Percentiles rank a stretch among this genome's conserved stretches.
Evolutionary conservation across 1,140 invertebrate genomes (phyloP).

Genomic region (Scaptomyza graminum): DNA sequence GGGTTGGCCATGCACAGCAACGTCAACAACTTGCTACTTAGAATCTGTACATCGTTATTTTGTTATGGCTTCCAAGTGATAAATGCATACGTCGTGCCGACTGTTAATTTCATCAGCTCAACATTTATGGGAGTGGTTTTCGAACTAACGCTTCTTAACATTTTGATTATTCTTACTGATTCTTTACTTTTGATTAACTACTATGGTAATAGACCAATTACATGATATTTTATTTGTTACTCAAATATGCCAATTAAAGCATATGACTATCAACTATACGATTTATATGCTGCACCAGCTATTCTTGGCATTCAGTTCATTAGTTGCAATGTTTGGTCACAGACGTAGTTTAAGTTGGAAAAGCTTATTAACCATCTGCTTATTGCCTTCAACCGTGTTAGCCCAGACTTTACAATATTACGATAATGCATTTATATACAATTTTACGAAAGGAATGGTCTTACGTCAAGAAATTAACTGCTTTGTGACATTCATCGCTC

Average conservation of each 20-base stretch:
- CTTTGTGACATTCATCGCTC: neutral
- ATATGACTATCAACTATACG: too few relatives aligned
- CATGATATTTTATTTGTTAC: neutral
- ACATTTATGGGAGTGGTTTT: too few relatives aligned
- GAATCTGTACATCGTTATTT: neutral
- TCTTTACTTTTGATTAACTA: neutral
- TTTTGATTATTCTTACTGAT: neutral
- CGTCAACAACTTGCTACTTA: neutral
- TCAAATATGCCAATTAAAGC: too few relatives aligned
- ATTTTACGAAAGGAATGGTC: constrained; percentile 6
- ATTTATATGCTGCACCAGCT: too few relatives aligned
- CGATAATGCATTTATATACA: constrained; percentile 7
- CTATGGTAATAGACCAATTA: constrained; percentile 6
- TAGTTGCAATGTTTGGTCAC: constrained; percentile 9
- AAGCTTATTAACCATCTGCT: neutral
- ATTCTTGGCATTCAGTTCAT: constrained; percentile 4
- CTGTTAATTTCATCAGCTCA: too few relatives aligned
- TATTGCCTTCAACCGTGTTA: neutral
- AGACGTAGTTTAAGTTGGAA: neutral
- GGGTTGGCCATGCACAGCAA: too few relatives aligned
- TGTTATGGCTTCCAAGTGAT: neutral
- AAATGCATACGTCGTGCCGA: neutral
- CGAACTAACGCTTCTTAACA: neutral
- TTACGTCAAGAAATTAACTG: constrained; percentile 5
- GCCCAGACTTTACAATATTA: neutral